Base-by-base conservation (phyloP, 2,888 invertebrate genomes). In the Dilophus febrilis region DNA sequence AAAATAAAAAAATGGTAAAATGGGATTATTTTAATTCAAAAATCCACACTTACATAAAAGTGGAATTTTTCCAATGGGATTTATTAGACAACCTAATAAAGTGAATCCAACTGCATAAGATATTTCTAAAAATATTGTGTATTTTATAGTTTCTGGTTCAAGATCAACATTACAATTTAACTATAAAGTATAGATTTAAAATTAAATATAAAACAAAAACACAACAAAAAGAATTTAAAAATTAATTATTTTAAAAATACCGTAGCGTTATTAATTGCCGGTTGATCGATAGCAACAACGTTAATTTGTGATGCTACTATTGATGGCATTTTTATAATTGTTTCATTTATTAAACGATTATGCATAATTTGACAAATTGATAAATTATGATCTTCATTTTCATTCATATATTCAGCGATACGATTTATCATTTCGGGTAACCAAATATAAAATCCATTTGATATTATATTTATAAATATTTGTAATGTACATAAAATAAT, bases 391-490 rank as follows among this genome's bases (percentile, higher is more conserved):
- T 46, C 45, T 1, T 56, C 54, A 42, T 56, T 45, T 19, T 49
- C 46, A 10, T 48, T 48, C 33, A 50, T 50, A 42, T 50, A 58
- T 22, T 53, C 52, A 1, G 50, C 52, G 19, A 57, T 50, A 32
- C 52, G 53, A 40, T 58, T 57, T 29, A 58, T 43, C 10, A 59
- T 56, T 40, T 55, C 51, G 3, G 59, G 59, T 39, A 59, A 55
- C 57, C 57, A 59, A 51, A 59, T 54, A 32, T 57, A 54, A 50
- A 59, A 50, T 22, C 56, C 55, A 44, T 56, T 53, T 8, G 52
- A 57, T 28, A 56, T 56, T 8, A 50, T 45, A 41, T 56, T 56
- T 3, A 57, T 55, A 32, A 48, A 52, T 45, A 58, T 57, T 45
- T 58, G 55, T 37, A 59, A 51, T 5, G 46, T 35, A 45, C 57